Conservation (phyloP, 2,888 invertebrate genomes). For the Apamea monoglypha region DNA sequence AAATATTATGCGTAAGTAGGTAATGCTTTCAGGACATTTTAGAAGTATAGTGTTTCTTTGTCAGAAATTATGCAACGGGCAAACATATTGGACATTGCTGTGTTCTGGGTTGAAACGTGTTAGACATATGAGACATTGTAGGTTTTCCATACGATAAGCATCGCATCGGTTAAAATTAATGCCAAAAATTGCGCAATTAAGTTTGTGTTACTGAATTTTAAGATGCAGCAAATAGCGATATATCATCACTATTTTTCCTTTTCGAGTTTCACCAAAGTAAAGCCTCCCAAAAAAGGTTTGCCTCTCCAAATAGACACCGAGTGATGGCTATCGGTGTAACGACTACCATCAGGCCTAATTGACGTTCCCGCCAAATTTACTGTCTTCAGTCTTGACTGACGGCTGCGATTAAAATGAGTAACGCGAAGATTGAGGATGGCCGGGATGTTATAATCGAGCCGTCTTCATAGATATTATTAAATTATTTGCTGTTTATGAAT, state of each 20-base stretch:
- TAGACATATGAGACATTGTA: background rate
- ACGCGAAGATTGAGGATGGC: conserved; percentile 32
- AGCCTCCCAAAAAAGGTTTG: conserved; percentile 25
- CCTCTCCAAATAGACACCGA: conserved; percentile 14
- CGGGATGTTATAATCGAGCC: conserved; percentile 47
- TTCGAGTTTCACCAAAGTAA: conserved; percentile 12
- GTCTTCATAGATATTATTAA: conserved; percentile 44
- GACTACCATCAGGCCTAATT: conserved; percentile 59
- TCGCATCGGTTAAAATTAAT: background rate
- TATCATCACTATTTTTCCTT: background rate
- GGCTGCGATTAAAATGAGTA: conserved; percentile 56
- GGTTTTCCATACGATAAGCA: background rate
- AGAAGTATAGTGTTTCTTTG: background rate
- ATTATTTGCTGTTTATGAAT: conserved; percentile 43
- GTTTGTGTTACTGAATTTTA: background rate
- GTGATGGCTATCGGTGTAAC: conserved; percentile 56
- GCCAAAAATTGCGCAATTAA: background rate
- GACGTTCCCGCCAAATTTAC: conserved; percentile 58
- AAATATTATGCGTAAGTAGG: background rate
- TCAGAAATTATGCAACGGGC: background rate
- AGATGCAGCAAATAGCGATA: background rate
- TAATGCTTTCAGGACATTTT: background rate
- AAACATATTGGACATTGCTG: background rate
- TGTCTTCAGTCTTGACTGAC: conserved; percentile 56
- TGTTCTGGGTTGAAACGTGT: background rate